phyloP scores from a whole-genome alignment of 2,888 invertebrate species.

The Embidobia sp. region DNA sequence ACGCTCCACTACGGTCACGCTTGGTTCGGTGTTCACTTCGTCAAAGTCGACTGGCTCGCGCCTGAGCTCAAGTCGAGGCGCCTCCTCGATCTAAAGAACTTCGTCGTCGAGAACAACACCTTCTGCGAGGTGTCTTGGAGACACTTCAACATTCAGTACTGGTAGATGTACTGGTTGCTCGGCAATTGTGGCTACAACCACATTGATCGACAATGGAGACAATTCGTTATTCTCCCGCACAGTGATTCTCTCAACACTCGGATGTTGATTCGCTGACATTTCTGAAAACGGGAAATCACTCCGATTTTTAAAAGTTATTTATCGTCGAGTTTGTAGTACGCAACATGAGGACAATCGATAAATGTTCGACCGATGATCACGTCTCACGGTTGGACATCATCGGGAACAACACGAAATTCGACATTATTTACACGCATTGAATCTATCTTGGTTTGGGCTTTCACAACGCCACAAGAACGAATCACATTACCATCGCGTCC shows the following conservation, averaged over 20 bases:
- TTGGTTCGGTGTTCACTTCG: neutral
- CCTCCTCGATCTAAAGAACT: neutral
- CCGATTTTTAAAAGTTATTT: neutral
- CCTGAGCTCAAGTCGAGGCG: neutral
- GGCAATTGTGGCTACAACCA: neutral
- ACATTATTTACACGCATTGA: neutral
- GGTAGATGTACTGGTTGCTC: neutral
- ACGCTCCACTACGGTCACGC: neutral
- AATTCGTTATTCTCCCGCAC: too few species aligned
- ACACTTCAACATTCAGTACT: neutral
- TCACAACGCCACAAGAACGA: neutral
- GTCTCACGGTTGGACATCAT: constrained; percentile 1
- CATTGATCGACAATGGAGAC: neutral
- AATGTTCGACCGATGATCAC: constrained; percentile 1
- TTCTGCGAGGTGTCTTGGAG: neutral
- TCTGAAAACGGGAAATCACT: neutral
- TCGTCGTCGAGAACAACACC: neutral
- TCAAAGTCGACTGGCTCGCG: neutral
- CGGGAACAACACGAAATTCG: constrained; percentile 4
- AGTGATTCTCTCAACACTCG: too few species aligned
- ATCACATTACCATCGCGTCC: neutral
- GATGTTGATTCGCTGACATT: neutral
- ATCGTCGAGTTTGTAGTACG: constrained; percentile 2
- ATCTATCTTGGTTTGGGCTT: neutral
- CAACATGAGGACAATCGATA: neutral